Base-by-base conservation (phyloP, 2,113 vertebrate genomes). In the Diadophis punctatus region DNA sequence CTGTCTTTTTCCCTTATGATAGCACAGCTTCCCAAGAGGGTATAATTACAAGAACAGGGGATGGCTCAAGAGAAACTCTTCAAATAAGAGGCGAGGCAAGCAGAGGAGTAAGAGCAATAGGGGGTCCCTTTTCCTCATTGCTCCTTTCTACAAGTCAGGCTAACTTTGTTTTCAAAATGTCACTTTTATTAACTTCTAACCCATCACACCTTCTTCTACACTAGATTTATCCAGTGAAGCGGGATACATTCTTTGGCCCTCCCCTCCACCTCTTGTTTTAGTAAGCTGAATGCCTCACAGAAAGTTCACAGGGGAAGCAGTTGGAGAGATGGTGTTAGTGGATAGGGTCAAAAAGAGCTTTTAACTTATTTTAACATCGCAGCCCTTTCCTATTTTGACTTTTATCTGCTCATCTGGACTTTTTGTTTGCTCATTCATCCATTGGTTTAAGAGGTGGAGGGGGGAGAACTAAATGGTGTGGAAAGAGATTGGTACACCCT, bases 181-280 rank as follows among this genome's bases (percentile, higher is more conserved):
- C 97, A 97, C 95, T 96, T 97, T 95, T 97, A 96, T 97, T 98
- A 96, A 96, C 97, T 98, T 98, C 97, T 98, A 96, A 97, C 96
- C 97, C 97, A 98, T 98, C 97, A 97, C 96, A 97, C 97, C 96
- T 94, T 27, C 96, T 96, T 95, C 90, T 94, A 95, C 96, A 94
- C 92, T 94, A 90, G 97, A 96, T 96, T 93, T 95, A 97, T 95
- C 96, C 97, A 97, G 74, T 97, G 97, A 97, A 97, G 97, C 97
- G 68, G 97, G 96, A 95, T 96, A 90, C 94, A 95, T 96, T 96
- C 97, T 97, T 96, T 93, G 89, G 95, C 94, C 95, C 97, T 96
- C 97, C 97, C 94, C 96, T 96, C 96, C 93, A 52, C 93, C 93
- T 96, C 91, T 96, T 95, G 22, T 96, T 97, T 96, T 93, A 95